Base-by-base conservation (phyloP, 2,888 invertebrate genomes). In the Cantharis rustica region DNA sequence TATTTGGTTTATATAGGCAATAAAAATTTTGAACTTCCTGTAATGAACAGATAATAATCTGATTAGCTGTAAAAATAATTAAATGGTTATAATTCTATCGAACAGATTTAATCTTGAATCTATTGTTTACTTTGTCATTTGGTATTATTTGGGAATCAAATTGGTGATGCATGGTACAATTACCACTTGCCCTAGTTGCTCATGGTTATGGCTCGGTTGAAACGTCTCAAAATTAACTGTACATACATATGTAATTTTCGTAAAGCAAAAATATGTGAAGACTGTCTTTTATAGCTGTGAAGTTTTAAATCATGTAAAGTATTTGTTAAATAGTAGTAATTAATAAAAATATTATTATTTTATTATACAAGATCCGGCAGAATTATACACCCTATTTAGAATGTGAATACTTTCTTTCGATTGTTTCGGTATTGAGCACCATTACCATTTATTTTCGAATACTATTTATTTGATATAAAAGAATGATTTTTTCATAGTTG, bases 171-270 rank as follows among this genome's bases (percentile, higher is more conserved):
- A 77, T 71, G 77, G 72, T 62, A 68, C 71, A 16, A 74, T 69
- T 74, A 74, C 77, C 72, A 74, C 71, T 61, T 77, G 77, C 74
- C 77, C 77, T 74, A 77, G 68, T 71, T 77, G 77, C 62, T 77
- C 74, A 76, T 20, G 17, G 77, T 77, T 76, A 70, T 69, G 74
- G 69, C 71, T 77, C 77, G 71, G 74, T 75, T 71, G 61, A 66
- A 68, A 62, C 73, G 70, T 71, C 73, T 75, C 31, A 31, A 75
- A 75, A 73, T 77, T 77, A 77, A 77, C 77, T 77, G 77, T 77
- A 71, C 69, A 47, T 47, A 47, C 47, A 74, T 68, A 23, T 74
- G 73, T 71, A 77, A 75, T 77, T 77, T 77, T 62, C 23, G 71
- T 69, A 73, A 72, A 70, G 68, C 68, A 66, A 66, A 64, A 73